These are phyloP conservation scores for Mesitornis unicolor DNA, from an alignment of 2,113 vertebrate species.

Conservation along the genomic window DNA sequence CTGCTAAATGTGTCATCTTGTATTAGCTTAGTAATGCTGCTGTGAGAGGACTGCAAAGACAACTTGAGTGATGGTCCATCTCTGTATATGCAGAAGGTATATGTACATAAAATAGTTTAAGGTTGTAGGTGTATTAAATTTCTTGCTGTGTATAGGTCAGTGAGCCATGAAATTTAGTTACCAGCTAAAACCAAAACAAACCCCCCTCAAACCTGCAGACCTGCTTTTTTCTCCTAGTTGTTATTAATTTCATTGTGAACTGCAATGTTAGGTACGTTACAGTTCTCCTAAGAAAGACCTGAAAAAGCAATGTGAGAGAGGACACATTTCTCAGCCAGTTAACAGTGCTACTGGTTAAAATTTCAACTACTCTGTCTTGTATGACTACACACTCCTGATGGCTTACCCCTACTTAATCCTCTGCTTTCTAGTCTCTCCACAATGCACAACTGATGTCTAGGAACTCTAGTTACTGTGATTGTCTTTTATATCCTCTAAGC, in stretches of 20 bases:
- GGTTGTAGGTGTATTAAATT: neutral
- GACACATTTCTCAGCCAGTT: neutral
- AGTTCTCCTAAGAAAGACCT: neutral
- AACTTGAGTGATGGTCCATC: neutral
- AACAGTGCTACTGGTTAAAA: neutral
- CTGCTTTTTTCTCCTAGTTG: rapidly evolving
- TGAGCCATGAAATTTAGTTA: neutral
- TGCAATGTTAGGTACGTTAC: neutral
- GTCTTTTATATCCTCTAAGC: neutral
- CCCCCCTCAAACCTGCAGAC: rapidly evolving
- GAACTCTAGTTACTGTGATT: neutral
- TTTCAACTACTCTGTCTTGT: neutral
- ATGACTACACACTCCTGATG: neutral
- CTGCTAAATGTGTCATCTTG: neutral
- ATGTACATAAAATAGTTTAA: neutral
- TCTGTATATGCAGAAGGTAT: neutral
- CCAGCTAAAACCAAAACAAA: neutral
- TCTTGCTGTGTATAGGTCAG: neutral
- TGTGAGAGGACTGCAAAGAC: neutral
- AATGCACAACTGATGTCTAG: neutral
- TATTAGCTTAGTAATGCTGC: neutral
- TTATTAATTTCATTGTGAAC: neutral
- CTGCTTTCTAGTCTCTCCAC: neutral
- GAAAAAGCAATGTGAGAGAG: neutral
- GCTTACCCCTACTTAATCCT: neutral